These are phyloP conservation scores for Strigamia crassipes DNA, from an alignment of 2,888 invertebrate genomes.

Conservation along the genomic window DNA sequence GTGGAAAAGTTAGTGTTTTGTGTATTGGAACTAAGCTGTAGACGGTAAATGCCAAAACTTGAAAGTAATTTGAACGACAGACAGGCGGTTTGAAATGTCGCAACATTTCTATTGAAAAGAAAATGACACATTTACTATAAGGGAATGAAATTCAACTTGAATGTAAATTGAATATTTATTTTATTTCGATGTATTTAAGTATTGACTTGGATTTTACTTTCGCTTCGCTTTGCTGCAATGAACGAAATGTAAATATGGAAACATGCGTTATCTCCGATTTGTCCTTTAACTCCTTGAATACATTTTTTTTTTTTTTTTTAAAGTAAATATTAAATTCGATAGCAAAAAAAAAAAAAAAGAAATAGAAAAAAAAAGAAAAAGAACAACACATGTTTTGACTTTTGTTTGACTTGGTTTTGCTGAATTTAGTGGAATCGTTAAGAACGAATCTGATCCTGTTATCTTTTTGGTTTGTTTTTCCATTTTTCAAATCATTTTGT, in stretches of 20 bases:
- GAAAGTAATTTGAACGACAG: no score
- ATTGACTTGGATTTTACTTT: background rate
- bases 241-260: background rate
- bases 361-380: no score
- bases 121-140: background rate
- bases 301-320: no score
- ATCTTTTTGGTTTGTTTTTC: no score
- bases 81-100: no score
- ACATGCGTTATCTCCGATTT: background rate
- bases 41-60: no score
- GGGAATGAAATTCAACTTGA: background rate
- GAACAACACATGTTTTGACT: no score
- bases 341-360: no score
- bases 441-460: background rate
- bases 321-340: background rate
- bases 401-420: background rate
- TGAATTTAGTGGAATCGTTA: background rate
- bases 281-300: background rate
- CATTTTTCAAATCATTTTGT: no score
- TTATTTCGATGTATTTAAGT: background rate
- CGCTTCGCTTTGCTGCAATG: background rate
- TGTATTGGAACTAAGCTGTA: no score
- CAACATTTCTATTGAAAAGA: no score
- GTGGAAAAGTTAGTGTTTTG: no score
- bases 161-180: background rate